Evolutionary conservation across 2,113 vertebrate species (phyloP), one percentile per base, ranked within the genome.

Genomic region (Zonotrichia leucophrys): DNA sequence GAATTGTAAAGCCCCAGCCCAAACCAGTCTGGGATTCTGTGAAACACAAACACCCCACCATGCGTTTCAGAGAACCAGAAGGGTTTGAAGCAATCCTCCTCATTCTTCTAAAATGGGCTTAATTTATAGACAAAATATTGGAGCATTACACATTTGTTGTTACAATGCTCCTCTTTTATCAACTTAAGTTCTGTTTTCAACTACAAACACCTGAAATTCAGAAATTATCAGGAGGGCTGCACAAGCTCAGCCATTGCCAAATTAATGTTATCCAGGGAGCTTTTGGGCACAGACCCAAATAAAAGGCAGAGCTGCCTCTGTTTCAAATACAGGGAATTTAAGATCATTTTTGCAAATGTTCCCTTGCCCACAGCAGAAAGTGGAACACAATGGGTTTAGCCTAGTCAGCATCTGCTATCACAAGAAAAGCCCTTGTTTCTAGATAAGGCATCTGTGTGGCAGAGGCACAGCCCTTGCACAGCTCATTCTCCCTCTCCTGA

Each of bases 21-120:
- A 83, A 69, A 55, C 7, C 30, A 55, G 9, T 22, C 17, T 22
- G 39, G 8, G 63, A 53, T 52, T 46, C 53, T 15, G 23, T 31
- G 21, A 31, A 62, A 76, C 21, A 24, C 0, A 1, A 91, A 39
- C 20, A 46, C 3, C 52, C 18, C 72, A 46, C 16, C 64, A 9
- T 0, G 0, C 67, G 21, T 2, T 2, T 5, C 83, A 82, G 44
- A 82, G 17, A 1, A 23, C 2, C 33, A 44, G 5, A 5, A 58
- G n/a, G 27, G 8, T 58, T 25, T 42, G 11, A 41, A 80, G 55
- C 0, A 1, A 55, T 50, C 15, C 49, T 50, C 25, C 10, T 27
- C 9, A 9, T 5, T 50, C 15, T 15, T 27, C 25, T 50, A 27
- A 39, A 67, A 69, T 2, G 15, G 5, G 22, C 35, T 39, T 50